Conservation (phyloP, 2,797 vertebrate species). For the Selene dorsalis region DNA sequence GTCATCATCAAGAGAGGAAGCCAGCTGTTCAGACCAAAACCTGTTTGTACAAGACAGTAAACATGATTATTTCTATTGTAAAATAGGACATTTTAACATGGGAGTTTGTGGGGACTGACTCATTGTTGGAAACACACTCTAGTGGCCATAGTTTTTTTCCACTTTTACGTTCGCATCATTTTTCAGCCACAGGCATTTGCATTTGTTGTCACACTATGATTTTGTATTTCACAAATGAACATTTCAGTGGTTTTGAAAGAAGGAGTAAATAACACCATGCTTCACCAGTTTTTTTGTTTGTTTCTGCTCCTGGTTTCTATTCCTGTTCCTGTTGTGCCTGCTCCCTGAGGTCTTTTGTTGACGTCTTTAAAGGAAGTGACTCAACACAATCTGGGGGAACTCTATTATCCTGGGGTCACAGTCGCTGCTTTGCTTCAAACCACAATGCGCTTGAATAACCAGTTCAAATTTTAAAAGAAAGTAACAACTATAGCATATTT, state of each 20-base stretch:
- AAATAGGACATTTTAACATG: too few species aligned
- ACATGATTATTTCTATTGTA: too few species aligned
- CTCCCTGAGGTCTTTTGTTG: not conserved
- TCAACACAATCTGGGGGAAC: not conserved
- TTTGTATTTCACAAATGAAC: not conserved
- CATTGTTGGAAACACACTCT: too few species aligned
- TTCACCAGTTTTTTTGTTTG: not conserved
- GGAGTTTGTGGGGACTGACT: too few species aligned
- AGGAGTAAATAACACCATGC: not conserved
- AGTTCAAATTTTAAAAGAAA: not conserved
- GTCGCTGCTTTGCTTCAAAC: not conserved
- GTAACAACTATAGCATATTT: not conserved
- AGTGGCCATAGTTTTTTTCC: too few species aligned
- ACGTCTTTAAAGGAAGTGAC: not conserved
- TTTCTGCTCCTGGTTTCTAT: not conserved
- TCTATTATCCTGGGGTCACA: not conserved
- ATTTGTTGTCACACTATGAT: not conserved
- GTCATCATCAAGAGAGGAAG: too few species aligned
- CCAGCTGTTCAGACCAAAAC: too few species aligned
- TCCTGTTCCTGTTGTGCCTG: not conserved
- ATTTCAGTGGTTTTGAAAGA: not conserved
- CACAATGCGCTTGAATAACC: not conserved
- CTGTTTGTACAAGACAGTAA: too few species aligned
- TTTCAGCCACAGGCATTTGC: too few species aligned
- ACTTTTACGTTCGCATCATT: too few species aligned